Evolutionary conservation across 2,113 vertebrate genomes (phyloP).

Genomic region (Gambusia affinis): DNA sequence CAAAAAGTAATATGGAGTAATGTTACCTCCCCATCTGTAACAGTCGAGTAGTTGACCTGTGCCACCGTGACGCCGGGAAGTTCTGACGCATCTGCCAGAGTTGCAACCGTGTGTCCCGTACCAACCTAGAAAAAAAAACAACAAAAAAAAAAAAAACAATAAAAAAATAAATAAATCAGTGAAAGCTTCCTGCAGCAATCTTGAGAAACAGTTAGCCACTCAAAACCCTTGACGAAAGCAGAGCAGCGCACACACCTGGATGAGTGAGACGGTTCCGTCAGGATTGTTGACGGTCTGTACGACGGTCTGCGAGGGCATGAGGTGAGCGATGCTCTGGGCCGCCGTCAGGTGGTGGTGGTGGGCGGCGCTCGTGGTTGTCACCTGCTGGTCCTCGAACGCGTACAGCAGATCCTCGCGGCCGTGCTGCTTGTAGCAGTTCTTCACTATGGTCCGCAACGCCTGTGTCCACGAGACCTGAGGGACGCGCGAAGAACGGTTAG

Average conservation of each 20-base stretch:
- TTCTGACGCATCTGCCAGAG: conserved; percentile 94
- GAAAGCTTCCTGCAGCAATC: fast-evolving
- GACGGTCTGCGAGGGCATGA: conserved; percentile 95
- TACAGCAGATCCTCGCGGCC: conserved; percentile 96
- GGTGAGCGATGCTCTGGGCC: conserved; percentile 92
- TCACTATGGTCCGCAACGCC: conserved; percentile 94
- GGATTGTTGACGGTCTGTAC: conserved; percentile 99
- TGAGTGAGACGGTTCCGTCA: conserved; percentile 96
- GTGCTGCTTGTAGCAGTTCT: conserved; percentile 99
- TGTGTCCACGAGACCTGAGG: conserved; percentile 97
- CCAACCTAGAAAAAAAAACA: conserved; percentile 82
- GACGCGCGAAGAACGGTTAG: not conserved
- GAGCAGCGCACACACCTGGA: conserved; percentile 83
- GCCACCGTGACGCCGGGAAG: conserved; percentile 95
- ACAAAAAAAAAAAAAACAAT: too few species aligned
- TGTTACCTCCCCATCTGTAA: conserved; percentile 93
- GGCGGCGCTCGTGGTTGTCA: conserved; percentile 69
- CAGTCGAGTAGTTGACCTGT: conserved; percentile 96
- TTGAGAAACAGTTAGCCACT: not conserved
- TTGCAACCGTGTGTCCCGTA: conserved; percentile 95
- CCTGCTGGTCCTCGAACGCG: conserved; percentile 95
- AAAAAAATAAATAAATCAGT: not conserved
- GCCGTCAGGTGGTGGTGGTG: conserved; percentile 82
- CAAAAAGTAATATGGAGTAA: not conserved
- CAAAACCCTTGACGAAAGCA: too few species aligned